Evolutionary conservation across 2,888 invertebrate species (phyloP).

Genomic region (Hyposoter didymator): DNA sequence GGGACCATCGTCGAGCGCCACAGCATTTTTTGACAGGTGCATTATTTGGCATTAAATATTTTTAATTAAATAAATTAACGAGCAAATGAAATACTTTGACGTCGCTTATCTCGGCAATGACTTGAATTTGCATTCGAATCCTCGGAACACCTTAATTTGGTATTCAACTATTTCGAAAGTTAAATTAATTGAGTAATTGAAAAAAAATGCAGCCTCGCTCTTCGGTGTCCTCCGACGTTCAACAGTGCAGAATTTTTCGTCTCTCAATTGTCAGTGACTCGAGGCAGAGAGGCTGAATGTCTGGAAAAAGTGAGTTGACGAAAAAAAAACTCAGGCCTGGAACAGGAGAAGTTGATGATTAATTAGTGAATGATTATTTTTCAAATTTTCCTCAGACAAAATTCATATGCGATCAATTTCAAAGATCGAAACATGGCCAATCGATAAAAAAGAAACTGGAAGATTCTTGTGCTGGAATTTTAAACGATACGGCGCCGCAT

Average conservation of each 20-base stretch:
- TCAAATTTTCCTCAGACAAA: slow-evolving; percentile 81
- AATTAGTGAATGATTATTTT: background rate
- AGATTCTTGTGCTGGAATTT: slow-evolving; percentile 63
- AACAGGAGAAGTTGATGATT: too few relatives aligned
- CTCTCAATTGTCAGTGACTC: slow-evolving; percentile 86
- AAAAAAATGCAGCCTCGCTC: slow-evolving; percentile 86
- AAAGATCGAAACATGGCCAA: slow-evolving; percentile 84
- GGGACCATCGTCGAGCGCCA: slow-evolving; percentile 90
- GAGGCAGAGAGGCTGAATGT: slow-evolving; percentile 85
- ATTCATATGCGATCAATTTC: slow-evolving; percentile 86
- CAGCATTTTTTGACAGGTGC: slow-evolving; percentile 89
- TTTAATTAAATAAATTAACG: background rate
- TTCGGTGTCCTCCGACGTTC: slow-evolving; percentile 90
- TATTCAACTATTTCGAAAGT: background rate
- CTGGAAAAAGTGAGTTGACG: slow-evolving; percentile 75
- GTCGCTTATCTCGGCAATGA: too few relatives aligned
- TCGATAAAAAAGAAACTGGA: slow-evolving; percentile 72
- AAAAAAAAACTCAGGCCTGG: background rate
- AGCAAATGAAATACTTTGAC: too few relatives aligned
- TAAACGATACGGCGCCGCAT: slow-evolving; percentile 62
- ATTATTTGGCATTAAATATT: slow-evolving; percentile 70
- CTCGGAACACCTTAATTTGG: background rate
- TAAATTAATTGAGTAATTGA: slow-evolving; percentile 26
- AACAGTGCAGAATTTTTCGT: slow-evolving; percentile 96
- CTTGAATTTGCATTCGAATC: background rate